These are phyloP conservation scores for Germaria angustata DNA, from an alignment of 2,888 invertebrate species.

Conservation along the genomic window DNA sequence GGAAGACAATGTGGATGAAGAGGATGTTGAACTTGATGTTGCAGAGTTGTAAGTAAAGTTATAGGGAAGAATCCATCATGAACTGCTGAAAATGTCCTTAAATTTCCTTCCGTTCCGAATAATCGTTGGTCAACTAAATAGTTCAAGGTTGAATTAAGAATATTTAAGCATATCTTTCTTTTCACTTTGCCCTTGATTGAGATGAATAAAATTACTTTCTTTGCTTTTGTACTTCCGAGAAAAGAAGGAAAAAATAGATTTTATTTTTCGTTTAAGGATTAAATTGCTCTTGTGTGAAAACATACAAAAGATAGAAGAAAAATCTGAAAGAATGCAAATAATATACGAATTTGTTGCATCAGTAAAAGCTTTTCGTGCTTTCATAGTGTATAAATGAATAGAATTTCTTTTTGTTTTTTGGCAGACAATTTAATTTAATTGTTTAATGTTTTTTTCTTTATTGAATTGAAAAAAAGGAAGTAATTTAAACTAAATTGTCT, in stretches of 20 bases:
- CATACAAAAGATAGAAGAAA: not conserved
- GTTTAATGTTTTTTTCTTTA: too few species aligned
- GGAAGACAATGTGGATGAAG: constrained; percentile 67
- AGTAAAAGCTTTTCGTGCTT: not conserved
- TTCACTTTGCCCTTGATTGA: not conserved
- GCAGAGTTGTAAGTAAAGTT: constrained; percentile 75
- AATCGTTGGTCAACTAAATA: not conserved
- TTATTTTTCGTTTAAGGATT: constrained; percentile 11
- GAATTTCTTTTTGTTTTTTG: not conserved
- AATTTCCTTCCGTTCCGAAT: too few species aligned
- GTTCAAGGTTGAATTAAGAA: not conserved
- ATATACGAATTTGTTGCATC: not conserved
- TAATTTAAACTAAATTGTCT: too few species aligned
- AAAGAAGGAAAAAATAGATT: not conserved
- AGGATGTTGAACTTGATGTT: constrained; percentile 75
- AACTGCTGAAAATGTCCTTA: too few species aligned
- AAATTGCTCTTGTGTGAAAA: not conserved
- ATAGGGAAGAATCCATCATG: not conserved
- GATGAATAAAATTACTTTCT: not conserved
- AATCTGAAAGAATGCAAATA: not conserved
- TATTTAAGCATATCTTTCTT: not conserved
- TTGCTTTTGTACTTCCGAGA: not conserved
- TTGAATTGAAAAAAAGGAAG: too few species aligned
- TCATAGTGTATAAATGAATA: not conserved
- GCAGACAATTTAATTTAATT: not conserved